These are phyloP conservation scores for Calidris pygmaea DNA, from an alignment of 2,113 vertebrate genomes.

Conservation along the genomic window DNA sequence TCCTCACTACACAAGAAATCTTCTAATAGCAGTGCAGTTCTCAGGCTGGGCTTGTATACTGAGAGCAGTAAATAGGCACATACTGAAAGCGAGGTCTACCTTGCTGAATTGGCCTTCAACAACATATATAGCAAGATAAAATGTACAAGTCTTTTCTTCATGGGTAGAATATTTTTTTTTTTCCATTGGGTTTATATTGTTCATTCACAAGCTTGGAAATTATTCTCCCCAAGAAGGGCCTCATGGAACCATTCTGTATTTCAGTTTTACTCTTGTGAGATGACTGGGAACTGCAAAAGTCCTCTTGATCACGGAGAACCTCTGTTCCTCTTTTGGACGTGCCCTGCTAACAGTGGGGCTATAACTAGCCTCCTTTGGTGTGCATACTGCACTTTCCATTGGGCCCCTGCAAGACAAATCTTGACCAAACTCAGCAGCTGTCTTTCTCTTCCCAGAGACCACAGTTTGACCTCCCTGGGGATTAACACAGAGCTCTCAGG, in stretches of 20 bases:
- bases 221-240: neutral
- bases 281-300: neutral
- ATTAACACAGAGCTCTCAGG: neutral
- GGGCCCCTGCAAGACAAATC: no score
- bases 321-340: neutral
- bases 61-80: neutral
- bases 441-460: neutral
- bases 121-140: neutral
- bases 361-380: neutral
- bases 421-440: neutral
- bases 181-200: neutral
- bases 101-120: neutral
- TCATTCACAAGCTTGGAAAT: neutral
- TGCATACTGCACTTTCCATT: neutral
- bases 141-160: neutral
- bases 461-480: neutral
- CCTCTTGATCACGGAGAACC: neutral
- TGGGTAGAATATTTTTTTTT: neutral
- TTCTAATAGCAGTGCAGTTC: neutral
- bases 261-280: neutral
- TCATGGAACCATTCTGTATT: rapidly evolving
- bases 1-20: neutral
- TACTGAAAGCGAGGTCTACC: neutral
- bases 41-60: neutral
- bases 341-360: neutral